Base-by-base conservation (phyloP, 2,797 vertebrate species). In the Spea hammondii region DNA sequence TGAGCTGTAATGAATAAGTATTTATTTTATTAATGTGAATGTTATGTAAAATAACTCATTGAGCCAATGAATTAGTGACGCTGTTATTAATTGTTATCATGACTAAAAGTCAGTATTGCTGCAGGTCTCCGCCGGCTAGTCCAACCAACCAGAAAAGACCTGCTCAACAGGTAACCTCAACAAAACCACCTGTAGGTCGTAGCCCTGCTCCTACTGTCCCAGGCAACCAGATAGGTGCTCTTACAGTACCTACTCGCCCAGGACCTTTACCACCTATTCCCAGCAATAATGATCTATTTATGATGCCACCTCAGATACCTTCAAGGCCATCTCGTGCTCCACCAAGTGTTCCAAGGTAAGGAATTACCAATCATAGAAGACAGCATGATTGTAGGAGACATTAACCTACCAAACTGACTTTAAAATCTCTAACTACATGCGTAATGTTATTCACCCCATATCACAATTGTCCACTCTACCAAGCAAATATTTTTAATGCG, bases 321-420 rank as follows among this genome's bases (percentile, higher is more conserved):
- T 92, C 91, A 1, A 84, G 91, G 65, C 91, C 92, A 0, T 86
- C 89, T 4, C 87, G 92, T 60, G 89, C 91, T 64, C 91, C 92
- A 57, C 92, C 94, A 57, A 90, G 90, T 1, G 89, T 97, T 78
- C 96, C 96, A 78, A 96, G 95, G 96, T 98, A 92, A 92, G 89
- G 66, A 14, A 62, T n/a, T 32, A 32, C 32, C 32, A 32, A 32
- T 32, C 32, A 2, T 32, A 32, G 32, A 32, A 32, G 32, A 32
- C 32, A 3, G 32, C 32, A 32, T 32, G 3, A 32, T 32, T 32
- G 32, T 32, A 32, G 32, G 32, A 32, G 32, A 32, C 32, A 32
- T 32, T 32, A 32, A 32, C 32, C 32, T 32, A 32, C 3, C 32
- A 32, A 32, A 32, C 32, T 32, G 1, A 32, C 32, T 32, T 32